Evolutionary conservation across 37 sponge, comb jelly and placozoan genomes (phyloP), one percentile per base, ranked within the genome.

Genomic region (Oopsacas minuta): DNA sequence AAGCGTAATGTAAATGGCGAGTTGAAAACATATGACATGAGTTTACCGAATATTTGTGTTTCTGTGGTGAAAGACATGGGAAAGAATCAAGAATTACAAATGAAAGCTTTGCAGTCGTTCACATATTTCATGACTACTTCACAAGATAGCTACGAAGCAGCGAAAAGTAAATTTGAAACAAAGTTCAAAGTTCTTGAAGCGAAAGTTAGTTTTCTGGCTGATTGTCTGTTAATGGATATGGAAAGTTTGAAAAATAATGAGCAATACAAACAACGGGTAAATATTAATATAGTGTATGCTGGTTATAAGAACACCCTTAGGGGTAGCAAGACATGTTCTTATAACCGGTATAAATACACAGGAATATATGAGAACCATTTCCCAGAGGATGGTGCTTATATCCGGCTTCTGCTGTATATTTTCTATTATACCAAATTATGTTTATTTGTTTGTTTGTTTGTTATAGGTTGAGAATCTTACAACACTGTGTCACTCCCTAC

Each of bases 41-140:
- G 75, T n/a, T n/a, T 61, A 12, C 75, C 75, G 22, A n/a, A n/a
- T n/a, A 61, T 61, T n/a, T 61, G 75, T 61, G 75, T 61, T 3
- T 61, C 75, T 61, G 75, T 61, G 7, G 30, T 61, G 3, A 61
- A 61, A n/a, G 75, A 61, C 28, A 61, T 61, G 75, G 75, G 75
- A n/a, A 61, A 61, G 75, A 61, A 61, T 61, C 75, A 61, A 34
- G 75, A 61, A n/a, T n/a, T 61, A n/a, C 75, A 61, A n/a, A 61
- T 61, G 75, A 61, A 61, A 61, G 75, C 75, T 7, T 34, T 61
- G 5, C 75, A 61, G 28, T 10, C 75, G 30, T 61, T 61, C 75
- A 34, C 75, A 7, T 61, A 61, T n/a, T 61, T 20, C 22, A 61
- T n/a, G 20, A 61, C 17, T 34, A 61, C 75, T 25, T 25, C 75